A percentile compares a stretch with the other conserved stretches of the same genome.
Evolutionary conservation across 92 coral and sea anemone species (phyloP).

Genomic region (Desmophyllum pertusum): DNA sequence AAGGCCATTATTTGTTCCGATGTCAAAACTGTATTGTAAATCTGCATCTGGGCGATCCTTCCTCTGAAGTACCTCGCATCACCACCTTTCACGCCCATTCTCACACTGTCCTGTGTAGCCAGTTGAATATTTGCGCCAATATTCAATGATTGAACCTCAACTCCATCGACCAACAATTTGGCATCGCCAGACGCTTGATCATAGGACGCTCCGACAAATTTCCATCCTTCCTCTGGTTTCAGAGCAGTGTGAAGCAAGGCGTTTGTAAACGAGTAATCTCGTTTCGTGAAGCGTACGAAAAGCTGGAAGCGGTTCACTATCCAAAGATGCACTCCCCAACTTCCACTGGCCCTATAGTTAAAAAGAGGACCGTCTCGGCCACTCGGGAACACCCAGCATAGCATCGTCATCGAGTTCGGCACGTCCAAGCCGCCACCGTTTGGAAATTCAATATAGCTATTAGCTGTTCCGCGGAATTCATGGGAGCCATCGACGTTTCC

Average conservation of each 20-base stretch:
- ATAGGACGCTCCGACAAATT: slow-evolving; percentile 70
- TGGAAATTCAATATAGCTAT: slow-evolving; percentile 60
- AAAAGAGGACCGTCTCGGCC: slow-evolving; percentile 59
- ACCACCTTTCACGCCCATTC: slow-evolving; percentile 61
- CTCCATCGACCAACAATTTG: slow-evolving; percentile 68
- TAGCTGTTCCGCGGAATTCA: slow-evolving; percentile 37
- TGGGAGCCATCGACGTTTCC: slow-evolving; percentile 50
- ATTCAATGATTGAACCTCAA: slow-evolving; percentile 21
- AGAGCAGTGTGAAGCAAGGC: not conserved
- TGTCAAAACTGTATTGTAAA: slow-evolving; percentile 53
- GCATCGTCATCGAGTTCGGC: slow-evolving; percentile 43
- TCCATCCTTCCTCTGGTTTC: slow-evolving; percentile 43
- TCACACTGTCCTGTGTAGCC: slow-evolving; percentile 61
- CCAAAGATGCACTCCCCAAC: slow-evolving; percentile 65
- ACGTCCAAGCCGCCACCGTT: slow-evolving; percentile 45
- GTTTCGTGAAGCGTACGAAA: slow-evolving; percentile 47
- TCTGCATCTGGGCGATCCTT: slow-evolving; percentile 60
- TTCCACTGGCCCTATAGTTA: slow-evolving; percentile 54
- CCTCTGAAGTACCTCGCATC: slow-evolving; percentile 61
- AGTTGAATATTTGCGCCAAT: slow-evolving; percentile 47
- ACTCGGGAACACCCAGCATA: slow-evolving; percentile 27
- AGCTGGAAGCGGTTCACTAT: slow-evolving; percentile 11
- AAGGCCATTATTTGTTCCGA: slow-evolving; percentile 24
- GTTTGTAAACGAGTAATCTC: slow-evolving; percentile 41
- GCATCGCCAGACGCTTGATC: slow-evolving; percentile 42